Base-by-base conservation (phyloP, 2,888 invertebrate species). In the Molorchus minor region DNA sequence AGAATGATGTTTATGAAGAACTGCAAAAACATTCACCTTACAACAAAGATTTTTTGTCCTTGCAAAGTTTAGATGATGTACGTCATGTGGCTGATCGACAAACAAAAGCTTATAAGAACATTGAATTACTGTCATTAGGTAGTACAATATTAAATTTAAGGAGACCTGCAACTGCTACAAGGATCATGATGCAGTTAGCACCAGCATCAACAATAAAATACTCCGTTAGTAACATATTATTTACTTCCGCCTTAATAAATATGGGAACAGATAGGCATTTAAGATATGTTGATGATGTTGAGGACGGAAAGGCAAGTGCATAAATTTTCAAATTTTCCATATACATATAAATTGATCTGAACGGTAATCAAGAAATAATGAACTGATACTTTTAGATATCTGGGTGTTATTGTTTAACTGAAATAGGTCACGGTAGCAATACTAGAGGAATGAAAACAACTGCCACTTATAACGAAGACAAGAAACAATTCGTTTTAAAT, bases 341-440 rank as follows among this genome's bases (percentile, higher is more conserved):
- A 16, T 13, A 16, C 35, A 8, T n/a, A 17, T 12, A 17, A 21
- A 53, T 5, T 16, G 44, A 5, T 15, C 17, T n/a, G 13, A n/a
- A 44, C 8, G n/a, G n/a, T 53, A 51, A 53, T 12, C 20, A 44
- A n/a, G 38, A 43, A 21, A 25, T 3, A 2, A 49, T n/a, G 1
- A 53, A 25, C 46, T 59, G 7, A 30, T 15, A 43, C 51, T 64
- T 64, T 33, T 56, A 88, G 82, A 83, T 87, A 54, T 73, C 84
- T 65, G 91, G 90, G 2, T 89, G 93, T 71, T 95, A 93, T 79
- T 92, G 93, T 0, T 78, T 96, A 40, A 96, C 96, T 0, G 96
- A 97, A 80, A 87, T 96, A 5, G 87, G 91, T 0, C 96, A 97
- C 77, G 96, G 96, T 0, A 94, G 93, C 19, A 96, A 96, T 78